Evolutionary conservation across 92 coral and sea anemone genomes (phyloP).

Genomic region (Porites evermanni): DNA sequence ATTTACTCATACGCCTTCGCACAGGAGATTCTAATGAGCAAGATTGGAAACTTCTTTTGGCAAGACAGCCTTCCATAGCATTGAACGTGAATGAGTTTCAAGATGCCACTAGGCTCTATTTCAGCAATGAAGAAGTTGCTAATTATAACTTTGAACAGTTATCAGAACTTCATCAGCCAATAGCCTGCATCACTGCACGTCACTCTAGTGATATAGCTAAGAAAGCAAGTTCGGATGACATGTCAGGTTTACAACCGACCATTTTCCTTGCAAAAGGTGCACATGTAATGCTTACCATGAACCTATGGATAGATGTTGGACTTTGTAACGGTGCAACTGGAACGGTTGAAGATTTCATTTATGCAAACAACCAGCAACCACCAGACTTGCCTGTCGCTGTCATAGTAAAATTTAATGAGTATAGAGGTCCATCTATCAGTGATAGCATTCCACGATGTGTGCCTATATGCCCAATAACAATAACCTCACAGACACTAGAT

Average conservation of each 20-base stretch:
- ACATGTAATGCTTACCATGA: slow-evolving; percentile 39
- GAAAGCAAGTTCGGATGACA: slow-evolving; percentile 35
- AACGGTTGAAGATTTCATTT: slow-evolving; percentile 18
- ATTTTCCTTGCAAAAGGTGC: slow-evolving; percentile 53
- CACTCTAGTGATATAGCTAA: slow-evolving; percentile 41
- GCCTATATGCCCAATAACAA: slow-evolving; percentile 52
- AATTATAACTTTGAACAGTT: slow-evolving; percentile 29
- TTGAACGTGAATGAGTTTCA: slow-evolving; percentile 15
- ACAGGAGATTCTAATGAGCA: slow-evolving; percentile 41
- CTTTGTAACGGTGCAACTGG: not conserved
- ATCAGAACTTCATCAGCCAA: slow-evolving; percentile 30
- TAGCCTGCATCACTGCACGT: slow-evolving; percentile 28
- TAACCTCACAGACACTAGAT: slow-evolving; percentile 21
- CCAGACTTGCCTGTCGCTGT: slow-evolving; percentile 29
- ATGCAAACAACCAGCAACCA: slow-evolving; percentile 20
- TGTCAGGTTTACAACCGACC: slow-evolving; percentile 39
- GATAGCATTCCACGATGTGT: slow-evolving; percentile 29
- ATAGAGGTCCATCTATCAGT: slow-evolving; percentile 45
- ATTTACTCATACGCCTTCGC: slow-evolving; percentile 24
- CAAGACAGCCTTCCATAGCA: slow-evolving; percentile 25
- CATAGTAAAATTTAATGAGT: slow-evolving; percentile 36
- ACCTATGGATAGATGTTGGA: slow-evolving; percentile 21
- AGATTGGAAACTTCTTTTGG: slow-evolving; percentile 40
- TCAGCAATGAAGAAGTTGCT: slow-evolving; percentile 41
- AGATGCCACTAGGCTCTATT: slow-evolving; percentile 32